Conservation (phyloP, 2,888 invertebrate species). For the Tanytarsus gracilentus region DNA sequence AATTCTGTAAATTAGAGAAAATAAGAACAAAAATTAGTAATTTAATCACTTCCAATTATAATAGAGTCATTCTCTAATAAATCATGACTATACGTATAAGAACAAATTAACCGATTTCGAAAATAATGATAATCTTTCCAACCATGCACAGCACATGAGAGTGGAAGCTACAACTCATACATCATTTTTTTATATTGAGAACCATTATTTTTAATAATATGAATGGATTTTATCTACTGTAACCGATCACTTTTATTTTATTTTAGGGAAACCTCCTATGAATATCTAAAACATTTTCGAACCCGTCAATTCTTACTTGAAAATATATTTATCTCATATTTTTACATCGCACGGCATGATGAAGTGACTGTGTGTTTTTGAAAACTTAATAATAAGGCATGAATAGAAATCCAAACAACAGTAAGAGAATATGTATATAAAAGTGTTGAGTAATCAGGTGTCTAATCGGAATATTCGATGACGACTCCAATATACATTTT, state of each 20-base stretch:
- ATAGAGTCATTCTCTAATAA: slow-evolving; percentile 15
- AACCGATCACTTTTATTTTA: slow-evolving; percentile 17
- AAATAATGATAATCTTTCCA: slow-evolving; percentile 15
- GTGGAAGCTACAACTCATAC: background rate
- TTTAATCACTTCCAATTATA: slow-evolving; percentile 24
- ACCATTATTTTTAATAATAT: slow-evolving; percentile 10
- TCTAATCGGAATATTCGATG: slow-evolving; percentile 18
- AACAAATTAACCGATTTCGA: slow-evolving; percentile 22
- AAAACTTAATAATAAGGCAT: background rate
- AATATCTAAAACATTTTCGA: no score
- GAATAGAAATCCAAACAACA: background rate
- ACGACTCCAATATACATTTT: no score
- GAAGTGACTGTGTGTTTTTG: slow-evolving; percentile 15
- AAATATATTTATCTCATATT: no score
- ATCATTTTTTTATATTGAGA: background rate
- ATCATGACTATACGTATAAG: background rate
- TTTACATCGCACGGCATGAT: slow-evolving; percentile 4
- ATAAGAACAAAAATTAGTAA: slow-evolving; percentile 10
- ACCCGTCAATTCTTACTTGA: no score
- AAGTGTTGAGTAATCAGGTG: slow-evolving; percentile 23
- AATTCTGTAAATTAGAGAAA: slow-evolving; percentile 16
- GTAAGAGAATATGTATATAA: background rate
- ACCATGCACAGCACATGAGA: background rate
- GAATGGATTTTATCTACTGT: slow-evolving; percentile 17
- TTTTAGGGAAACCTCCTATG: no score